Evolutionary conservation across 2,113 vertebrate species (phyloP).

Genomic region (Sminthopsis crassicaudata): DNA sequence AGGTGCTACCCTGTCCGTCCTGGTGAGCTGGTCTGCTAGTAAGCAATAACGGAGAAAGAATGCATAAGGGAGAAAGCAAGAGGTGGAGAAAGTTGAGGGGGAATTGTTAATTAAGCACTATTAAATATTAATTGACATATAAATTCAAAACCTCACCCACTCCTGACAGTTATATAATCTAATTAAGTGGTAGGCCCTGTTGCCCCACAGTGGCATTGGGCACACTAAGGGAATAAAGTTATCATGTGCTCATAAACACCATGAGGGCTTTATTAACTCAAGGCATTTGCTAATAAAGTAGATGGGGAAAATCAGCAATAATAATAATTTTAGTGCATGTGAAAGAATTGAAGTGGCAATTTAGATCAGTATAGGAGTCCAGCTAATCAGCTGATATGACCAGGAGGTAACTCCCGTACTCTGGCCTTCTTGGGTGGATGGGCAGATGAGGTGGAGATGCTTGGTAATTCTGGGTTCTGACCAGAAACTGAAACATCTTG

Average conservation of each 20-base stretch:
- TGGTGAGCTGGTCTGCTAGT: background rate
- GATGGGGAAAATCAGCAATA: background rate
- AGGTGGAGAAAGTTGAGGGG: constrained; percentile 46
- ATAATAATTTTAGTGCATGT: background rate
- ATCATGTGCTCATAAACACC: constrained; percentile 59
- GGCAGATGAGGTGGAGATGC: fast-evolving
- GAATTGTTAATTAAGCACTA: constrained; percentile 71
- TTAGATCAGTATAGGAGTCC: background rate
- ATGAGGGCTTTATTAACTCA: constrained; percentile 49
- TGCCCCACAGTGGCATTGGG: constrained; percentile 44
- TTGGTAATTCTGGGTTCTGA: background rate
- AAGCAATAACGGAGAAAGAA: constrained; percentile 36
- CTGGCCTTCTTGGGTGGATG: fast-evolving
- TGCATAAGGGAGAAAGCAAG: constrained; percentile 33
- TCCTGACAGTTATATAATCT: constrained; percentile 70
- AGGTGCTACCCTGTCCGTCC: background rate
- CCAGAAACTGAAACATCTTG: background rate
- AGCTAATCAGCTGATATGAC: fast-evolving
- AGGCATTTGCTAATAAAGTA: constrained; percentile 60
- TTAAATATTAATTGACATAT: constrained; percentile 78
- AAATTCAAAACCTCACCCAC: constrained; percentile 70
- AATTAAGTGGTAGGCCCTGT: constrained; percentile 59
- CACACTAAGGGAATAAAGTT: constrained; percentile 36
- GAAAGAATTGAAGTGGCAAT: background rate
- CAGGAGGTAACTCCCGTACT: fast-evolving